Evolutionary conservation across 2,113 vertebrate genomes (phyloP).

Genomic region (Fregetta grallaria): DNA sequence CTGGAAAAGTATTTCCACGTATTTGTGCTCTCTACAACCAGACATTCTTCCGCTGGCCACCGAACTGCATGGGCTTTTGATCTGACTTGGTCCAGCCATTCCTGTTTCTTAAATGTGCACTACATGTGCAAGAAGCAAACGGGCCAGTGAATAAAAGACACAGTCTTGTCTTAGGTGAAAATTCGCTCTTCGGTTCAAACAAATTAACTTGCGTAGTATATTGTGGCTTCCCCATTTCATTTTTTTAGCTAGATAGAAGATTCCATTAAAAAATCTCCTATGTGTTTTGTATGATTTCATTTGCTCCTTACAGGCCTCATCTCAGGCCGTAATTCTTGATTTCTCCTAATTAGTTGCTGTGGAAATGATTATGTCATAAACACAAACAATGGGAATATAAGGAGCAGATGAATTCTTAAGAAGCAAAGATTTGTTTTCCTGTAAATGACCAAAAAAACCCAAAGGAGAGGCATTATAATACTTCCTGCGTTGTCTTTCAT

Average conservation of each 20-base stretch:
- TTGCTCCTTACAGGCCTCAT: constrained; percentile 30
- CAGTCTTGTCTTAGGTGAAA: not conserved
- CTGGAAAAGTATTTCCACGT: not conserved
- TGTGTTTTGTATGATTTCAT: constrained; percentile 30
- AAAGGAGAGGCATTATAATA: constrained; percentile 24
- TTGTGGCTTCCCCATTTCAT: not conserved
- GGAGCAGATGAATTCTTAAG: constrained; percentile 67
- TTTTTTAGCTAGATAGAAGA: not conserved
- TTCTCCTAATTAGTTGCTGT: constrained; percentile 69
- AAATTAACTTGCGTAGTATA: not conserved
- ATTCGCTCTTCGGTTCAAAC: not conserved
- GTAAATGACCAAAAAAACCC: constrained; percentile 59
- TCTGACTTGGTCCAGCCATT: not conserved
- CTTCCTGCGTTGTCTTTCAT: constrained; percentile 43
- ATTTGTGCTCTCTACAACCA: not conserved
- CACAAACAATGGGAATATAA: constrained; percentile 59
- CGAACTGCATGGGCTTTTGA: not conserved
- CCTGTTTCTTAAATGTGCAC: not conserved
- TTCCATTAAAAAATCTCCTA: not conserved
- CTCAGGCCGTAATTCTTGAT: constrained; percentile 48
- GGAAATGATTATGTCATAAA: constrained; percentile 65
- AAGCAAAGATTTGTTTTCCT: constrained; percentile 71
- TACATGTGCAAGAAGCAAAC: not conserved
- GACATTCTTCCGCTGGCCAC: not conserved
- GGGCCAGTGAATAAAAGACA: not conserved